Evolutionary conservation across 2,113 vertebrate species (phyloP).

Genomic region (Crypturellus undulatus): DNA sequence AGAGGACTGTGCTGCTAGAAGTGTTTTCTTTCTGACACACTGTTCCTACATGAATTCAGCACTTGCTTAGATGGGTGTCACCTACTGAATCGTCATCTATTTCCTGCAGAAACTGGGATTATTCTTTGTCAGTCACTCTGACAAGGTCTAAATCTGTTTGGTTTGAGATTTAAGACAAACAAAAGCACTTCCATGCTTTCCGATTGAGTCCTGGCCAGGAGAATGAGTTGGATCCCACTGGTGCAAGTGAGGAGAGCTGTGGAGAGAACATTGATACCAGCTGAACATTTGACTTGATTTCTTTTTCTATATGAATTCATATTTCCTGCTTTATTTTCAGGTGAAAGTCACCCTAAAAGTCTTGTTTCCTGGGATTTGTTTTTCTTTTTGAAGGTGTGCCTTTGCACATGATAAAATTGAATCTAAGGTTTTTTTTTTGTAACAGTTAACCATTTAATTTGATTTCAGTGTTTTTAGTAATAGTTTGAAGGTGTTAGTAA

Average conservation of each 20-base stretch:
- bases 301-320: too few relatives aligned
- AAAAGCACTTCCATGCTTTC: too few relatives aligned
- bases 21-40: background rate
- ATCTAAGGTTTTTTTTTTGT: background rate
- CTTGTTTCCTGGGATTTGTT: too few relatives aligned
- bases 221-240: too few relatives aligned
- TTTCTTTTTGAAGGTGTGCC: too few relatives aligned
- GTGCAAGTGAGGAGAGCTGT: too few relatives aligned
- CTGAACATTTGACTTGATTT: too few relatives aligned
- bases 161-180: slow-evolving; percentile 1
- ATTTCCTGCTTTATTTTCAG: too few relatives aligned
- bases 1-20: background rate
- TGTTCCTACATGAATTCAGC: background rate
- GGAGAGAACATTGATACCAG: too few relatives aligned
- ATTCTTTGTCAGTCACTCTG: background rate
- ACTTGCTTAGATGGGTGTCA: background rate
- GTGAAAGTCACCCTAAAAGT: too few relatives aligned
- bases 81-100: background rate
- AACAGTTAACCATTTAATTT: background rate
- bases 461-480: background rate
- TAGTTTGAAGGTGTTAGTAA: background rate
- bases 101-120: background rate
- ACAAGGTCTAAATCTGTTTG: background rate
- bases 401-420: too few relatives aligned
- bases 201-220: too few relatives aligned